Evolutionary conservation across 2,888 invertebrate species (phyloP), one percentile per base, ranked within the genome.

Genomic region (Plemyria rubiginata): DNA sequence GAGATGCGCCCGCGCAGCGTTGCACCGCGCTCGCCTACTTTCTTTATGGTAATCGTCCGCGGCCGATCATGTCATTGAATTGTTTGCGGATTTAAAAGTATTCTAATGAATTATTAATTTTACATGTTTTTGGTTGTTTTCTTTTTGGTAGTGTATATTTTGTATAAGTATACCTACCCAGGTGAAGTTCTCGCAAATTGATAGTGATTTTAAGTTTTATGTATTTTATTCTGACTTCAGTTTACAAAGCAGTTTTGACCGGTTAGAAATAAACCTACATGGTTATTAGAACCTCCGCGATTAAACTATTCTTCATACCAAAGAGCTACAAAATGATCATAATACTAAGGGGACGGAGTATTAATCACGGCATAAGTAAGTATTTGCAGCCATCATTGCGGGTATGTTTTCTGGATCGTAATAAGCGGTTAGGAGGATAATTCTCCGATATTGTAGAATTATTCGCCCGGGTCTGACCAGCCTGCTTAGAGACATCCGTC

Each of bases 11-110:
- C 50, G 69, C 69, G 65, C 66, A 48, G 46, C 66, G 66, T 46
- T 43, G 54, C 62, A 45, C 68, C 70, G 60, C 65, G 36, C 65
- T 76, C 73, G 74, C 80, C 76, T 77, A 83, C 88, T 88, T 88
- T 88, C 88, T 85, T 82, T 86, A 87, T 85, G 85, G 76, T 84
- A 87, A 86, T 85, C 70, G 4, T 12, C 22, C 4, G 28, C 54
- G 65, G 53, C 67, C 62, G 54, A 63, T 62, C 68, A 64, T 62
- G 66, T 66, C 66, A 59, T 41, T 59, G 57, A 45, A 60, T 65
- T 60, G 65, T 65, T 60, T 45, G 57, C 54, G 54, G 54, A 57
- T 57, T 53, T 55, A 43, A 53, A 50, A 53, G 2, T 22, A 22
- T 22, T 38, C 36, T 55, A 46, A 45, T 56, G 46, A 63, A 55